Evolutionary conservation across 2,113 vertebrate species (phyloP), one percentile per base, ranked within the genome.

Genomic region (Manacus vitellinus): DNA sequence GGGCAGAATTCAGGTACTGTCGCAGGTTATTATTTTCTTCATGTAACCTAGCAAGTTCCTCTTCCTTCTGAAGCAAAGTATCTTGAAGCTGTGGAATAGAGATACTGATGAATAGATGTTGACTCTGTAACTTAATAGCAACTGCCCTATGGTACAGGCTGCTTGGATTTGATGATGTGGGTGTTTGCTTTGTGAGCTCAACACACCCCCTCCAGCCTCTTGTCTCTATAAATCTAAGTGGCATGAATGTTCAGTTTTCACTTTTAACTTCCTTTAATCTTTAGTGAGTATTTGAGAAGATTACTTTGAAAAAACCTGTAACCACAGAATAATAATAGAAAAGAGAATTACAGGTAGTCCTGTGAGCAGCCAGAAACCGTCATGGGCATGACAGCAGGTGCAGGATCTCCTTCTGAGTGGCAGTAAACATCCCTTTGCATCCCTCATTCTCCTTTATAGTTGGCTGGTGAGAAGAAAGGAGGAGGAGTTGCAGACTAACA

Each of bases 21-120:
- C 98, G 98, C 47, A 99, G 99, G 80, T 99, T 98, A 94, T 97
- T 97, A 97, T 99, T 99, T 95, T 99, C 99, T 80, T 99, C 98
- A 54, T 99, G 99, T 62, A 99, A 97, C 43, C 98, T 96, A 84
- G 98, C 98, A 85, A 99, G 98, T 97, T 99, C 99, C 96, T 99
- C 99, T 95, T 99, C 99, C 92, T 99, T 99, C 98, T 99, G 99
- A 78, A 99, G 95, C 92, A 99, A 96, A 25, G 98, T 98, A 89
- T 99, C 99, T 97, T 99, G 99, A 28, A 99, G 99, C 99, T 99
- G 97, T 43, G 92, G 85, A 96, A 93, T 35, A 96, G 71, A 96
- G 75, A 96, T 95, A 97, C 49, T 79, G 79, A 94, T 96, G 77
- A 97, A 92, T 95, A 90, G 79, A 31, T 97, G 90, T 97, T 98